Evolutionary conservation across 1,140 invertebrate genomes (phyloP).

Genomic region (Penaeus vannamei): DNA sequence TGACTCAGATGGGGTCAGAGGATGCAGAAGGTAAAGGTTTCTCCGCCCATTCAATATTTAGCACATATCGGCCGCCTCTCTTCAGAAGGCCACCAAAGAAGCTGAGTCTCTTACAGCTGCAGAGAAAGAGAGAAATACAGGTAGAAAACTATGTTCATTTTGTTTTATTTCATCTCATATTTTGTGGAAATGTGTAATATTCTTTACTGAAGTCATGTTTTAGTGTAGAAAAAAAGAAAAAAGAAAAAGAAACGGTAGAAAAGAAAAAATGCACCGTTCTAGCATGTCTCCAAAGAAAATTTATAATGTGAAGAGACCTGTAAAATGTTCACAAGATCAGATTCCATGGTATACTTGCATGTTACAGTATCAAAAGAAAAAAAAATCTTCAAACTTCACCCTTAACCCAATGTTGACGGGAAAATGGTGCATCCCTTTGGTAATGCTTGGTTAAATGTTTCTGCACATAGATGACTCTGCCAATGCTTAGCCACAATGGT

Average conservation of each 20-base stretch:
- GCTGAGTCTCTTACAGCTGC: conserved; percentile 6
- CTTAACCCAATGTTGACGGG: too few species aligned
- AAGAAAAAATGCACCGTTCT: too few species aligned
- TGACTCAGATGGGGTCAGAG: background rate
- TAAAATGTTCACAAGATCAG: too few species aligned
- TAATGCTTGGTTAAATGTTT: too few species aligned
- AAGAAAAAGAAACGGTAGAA: too few species aligned
- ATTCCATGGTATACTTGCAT: too few species aligned
- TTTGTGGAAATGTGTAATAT: background rate
- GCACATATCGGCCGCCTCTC: background rate
- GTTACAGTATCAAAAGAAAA: too few species aligned
- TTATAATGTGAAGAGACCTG: too few species aligned
- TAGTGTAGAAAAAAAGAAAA: too few species aligned
- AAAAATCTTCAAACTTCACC: too few species aligned
- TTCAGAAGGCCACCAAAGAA: conserved; percentile 9
- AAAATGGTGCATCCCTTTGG: background rate
- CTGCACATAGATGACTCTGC: background rate
- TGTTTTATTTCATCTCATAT: background rate
- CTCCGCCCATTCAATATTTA: conserved; percentile 7
- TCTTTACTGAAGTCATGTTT: background rate
- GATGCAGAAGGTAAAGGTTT: background rate
- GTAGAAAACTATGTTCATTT: background rate
- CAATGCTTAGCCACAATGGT: background rate
- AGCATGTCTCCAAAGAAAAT: too few species aligned
- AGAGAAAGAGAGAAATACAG: conserved; percentile 21